Conservation (phyloP, 2,113 vertebrate species). For the Catharus bicknelli region DNA sequence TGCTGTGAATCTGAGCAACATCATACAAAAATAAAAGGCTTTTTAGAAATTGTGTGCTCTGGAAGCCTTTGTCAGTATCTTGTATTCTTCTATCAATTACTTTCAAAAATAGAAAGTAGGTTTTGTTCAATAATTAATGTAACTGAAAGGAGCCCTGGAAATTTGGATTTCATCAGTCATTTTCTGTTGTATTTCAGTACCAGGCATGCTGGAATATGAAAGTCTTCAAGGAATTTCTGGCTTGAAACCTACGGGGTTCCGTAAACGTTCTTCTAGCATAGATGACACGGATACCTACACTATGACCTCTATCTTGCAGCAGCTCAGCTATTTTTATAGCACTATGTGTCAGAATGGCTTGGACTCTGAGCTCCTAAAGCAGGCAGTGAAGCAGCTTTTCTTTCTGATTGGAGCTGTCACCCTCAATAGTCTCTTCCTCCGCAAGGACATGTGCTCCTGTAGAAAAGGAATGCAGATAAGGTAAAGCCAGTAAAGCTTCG, state of each 20-base stretch:
- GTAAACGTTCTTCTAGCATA: constrained; percentile 91
- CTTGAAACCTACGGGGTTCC: constrained; percentile 92
- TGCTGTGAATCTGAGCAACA: not conserved
- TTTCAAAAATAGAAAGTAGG: not conserved
- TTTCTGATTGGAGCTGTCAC: constrained; percentile 85
- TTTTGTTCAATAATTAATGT: not conserved
- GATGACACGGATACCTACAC: constrained; percentile 86
- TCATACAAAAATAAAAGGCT: not conserved
- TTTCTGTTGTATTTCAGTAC: constrained; percentile 75
- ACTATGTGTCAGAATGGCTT: constrained; percentile 91
- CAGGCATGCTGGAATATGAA: constrained; percentile 94
- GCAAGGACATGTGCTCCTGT: constrained; percentile 98
- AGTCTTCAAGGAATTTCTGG: constrained; percentile 95
- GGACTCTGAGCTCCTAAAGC: constrained; percentile 84
- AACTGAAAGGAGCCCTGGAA: not conserved
- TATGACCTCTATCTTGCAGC: constrained; percentile 88
- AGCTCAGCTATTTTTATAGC: constrained; percentile 86
- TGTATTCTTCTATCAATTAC: not conserved
- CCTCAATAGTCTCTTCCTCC: constrained; percentile 93
- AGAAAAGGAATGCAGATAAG: constrained; percentile 99
- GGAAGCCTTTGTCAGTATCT: not conserved
- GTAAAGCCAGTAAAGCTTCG: constrained; percentile 63
- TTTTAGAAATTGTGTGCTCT: not conserved
- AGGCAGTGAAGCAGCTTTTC: constrained; percentile 89
- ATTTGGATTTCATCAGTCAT: not conserved